Evolutionary conservation across 2,888 invertebrate species (phyloP).

Genomic region (Drosophila kanekoi): DNA sequence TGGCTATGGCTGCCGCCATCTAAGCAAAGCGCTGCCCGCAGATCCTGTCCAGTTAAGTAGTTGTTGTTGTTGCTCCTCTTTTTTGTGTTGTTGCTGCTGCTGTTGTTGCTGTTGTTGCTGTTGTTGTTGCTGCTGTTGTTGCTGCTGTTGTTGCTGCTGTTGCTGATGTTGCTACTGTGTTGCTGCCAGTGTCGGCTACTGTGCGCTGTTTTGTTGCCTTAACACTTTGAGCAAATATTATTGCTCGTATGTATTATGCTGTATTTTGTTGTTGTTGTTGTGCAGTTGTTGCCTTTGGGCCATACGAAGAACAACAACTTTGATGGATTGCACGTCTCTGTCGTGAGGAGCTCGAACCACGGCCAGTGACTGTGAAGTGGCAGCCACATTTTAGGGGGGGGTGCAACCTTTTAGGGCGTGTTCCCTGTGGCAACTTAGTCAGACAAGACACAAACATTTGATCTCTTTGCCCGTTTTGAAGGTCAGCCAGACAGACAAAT

Average conservation of each 20-base stretch:
- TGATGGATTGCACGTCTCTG: conserved; percentile 77
- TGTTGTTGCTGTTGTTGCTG: conserved; percentile 14
- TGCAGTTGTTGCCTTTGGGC: conserved; percentile 49
- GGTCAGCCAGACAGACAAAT: conserved; percentile 33
- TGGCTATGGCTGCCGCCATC: conserved; percentile 41
- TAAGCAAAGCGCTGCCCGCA: conserved; percentile 43
- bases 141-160: conserved; percentile 24
- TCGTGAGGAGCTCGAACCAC: conserved; percentile 57
- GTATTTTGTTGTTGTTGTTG: conserved; percentile 28
- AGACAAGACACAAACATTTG: conserved; percentile 42
- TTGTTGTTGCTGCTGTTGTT: conserved; percentile 11
- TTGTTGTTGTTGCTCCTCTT: conserved; percentile 34
- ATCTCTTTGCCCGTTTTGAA: conserved; percentile 48
- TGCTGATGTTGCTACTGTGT: conserved; percentile 33
- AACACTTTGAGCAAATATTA: conserved; percentile 81
- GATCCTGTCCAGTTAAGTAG: conserved; percentile 58
- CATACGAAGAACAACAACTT: conserved; percentile 45
- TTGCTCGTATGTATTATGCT: conserved; percentile 61
- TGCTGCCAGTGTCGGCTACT: conserved; percentile 52
- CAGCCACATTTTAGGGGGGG: conserved; percentile 34
- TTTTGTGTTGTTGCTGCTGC: no score
- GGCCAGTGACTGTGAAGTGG: conserved; percentile 41
- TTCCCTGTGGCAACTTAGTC: conserved; percentile 19
- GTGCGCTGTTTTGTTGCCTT: conserved; percentile 74
- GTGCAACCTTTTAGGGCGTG: conserved; percentile 53